Evolutionary conservation across 2,113 vertebrate genomes (phyloP).

Genomic region (Syrrhaptes paradoxus): DNA sequence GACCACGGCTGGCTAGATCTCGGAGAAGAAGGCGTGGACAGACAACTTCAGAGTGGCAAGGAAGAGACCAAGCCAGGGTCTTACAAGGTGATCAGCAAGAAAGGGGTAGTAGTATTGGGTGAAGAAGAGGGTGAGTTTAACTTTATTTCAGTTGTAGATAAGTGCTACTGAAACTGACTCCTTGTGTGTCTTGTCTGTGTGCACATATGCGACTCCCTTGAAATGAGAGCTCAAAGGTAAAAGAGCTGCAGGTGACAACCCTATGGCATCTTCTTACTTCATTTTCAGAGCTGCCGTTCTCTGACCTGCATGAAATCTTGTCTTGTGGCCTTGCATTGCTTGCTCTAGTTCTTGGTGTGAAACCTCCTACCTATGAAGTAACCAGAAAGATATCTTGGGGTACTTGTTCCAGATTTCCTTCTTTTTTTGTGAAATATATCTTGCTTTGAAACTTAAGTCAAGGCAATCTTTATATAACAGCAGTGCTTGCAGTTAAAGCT

Average conservation of each 20-base stretch:
- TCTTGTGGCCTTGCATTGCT: not conserved
- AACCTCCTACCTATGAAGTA: not conserved
- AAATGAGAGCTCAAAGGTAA: not conserved
- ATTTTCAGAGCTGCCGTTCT: not conserved
- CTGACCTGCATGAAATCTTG: not conserved
- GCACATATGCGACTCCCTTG: rapidly evolving
- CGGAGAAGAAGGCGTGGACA: not conserved
- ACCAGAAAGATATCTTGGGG: not conserved
- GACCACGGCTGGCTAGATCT: not conserved
- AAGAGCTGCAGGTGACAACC: rapidly evolving
- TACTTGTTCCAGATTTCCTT: not conserved
- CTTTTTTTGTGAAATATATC: not conserved
- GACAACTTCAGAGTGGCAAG: not conserved
- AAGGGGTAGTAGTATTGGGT: not conserved
- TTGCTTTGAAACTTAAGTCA: not conserved
- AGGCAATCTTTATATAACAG: not conserved
- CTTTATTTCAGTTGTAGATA: not conserved
- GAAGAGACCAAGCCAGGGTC: not conserved
- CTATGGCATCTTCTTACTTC: not conserved
- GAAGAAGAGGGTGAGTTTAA: not conserved
- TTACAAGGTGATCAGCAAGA: not conserved
- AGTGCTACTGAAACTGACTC: not conserved
- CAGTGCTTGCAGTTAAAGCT: not conserved
- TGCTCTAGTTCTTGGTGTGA: not conserved
- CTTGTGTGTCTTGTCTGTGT: not conserved